Base-by-base conservation (phyloP, 1,140 invertebrate species). In the Aplysia californica region DNA sequence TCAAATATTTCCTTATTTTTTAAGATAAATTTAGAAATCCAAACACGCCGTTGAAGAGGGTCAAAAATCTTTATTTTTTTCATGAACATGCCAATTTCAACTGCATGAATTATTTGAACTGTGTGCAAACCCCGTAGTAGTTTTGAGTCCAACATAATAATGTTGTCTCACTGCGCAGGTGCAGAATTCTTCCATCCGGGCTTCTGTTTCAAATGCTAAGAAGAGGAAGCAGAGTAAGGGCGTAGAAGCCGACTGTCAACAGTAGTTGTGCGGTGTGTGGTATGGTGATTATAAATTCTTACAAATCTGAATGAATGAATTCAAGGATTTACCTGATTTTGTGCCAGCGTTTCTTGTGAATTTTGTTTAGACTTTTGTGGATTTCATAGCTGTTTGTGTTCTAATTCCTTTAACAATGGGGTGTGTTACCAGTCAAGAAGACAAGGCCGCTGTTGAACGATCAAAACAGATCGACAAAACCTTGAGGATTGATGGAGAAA, bases 391-490 rank as follows among this genome's bases (percentile, higher is more conserved):
- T n/a, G n/a, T n/a, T n/a, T n/a, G n/a, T n/a, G n/a, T n/a, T n/a
- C n/a, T n/a, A n/a, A n/a, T n/a, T n/a, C n/a, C n/a, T n/a, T n/a
- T n/a, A 35, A 82, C 79, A 69, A 86, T 86, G 85, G 86, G 86
- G 69, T 87, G 86, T 80, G 85, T 84, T 41, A 80, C 79, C 73
- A 86, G 85, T 66, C 79, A 78, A 59, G 86, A 85, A 68, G 86
- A 87, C 71, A 84, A 84, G 74, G 80, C 77, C 38, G 86, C 86
- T 18, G 75, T 79, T 29, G 86, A 86, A 86, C 92, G 95, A 84
- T 96, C 95, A 33, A 96, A 96, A 91, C 95, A 95, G 90, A 97
- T 97, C 87, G 96, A 97, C 91, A 94, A 95, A 89, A 93, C 95
- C 87, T 90, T 97, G 35, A 87, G 94, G 83, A 93, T 93, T 65